A percentile compares a stretch with the other conserved stretches of the same genome.
Conservation (phyloP, 2,797 vertebrate genomes). For the Nannoperca australis region DNA sequence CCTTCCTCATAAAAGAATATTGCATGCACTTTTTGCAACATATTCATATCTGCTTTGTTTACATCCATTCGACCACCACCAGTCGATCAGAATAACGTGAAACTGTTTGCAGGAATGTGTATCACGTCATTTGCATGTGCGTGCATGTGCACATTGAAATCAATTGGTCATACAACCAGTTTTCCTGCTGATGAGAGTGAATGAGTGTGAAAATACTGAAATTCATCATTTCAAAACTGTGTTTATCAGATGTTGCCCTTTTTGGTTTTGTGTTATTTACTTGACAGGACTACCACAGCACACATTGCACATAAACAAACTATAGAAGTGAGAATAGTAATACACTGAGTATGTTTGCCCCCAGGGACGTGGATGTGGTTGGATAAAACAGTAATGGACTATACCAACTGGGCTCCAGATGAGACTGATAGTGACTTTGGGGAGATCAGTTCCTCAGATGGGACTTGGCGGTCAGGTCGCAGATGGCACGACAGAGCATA, state of each 20-base stretch:
- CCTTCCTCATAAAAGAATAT: not conserved
- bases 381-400: constrained; percentile 74
- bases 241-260: not conserved
- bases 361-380: constrained; percentile 78
- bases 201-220: not conserved
- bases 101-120: not conserved
- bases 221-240: not conserved
- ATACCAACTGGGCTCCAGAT: constrained; percentile 70
- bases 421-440: constrained; percentile 58
- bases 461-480: constrained; percentile 66
- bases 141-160: not conserved
- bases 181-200: not conserved
- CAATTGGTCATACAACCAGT: not conserved
- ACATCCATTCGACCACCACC: not conserved
- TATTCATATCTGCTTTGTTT: not conserved
- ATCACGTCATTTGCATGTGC: not conserved
- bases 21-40: not conserved
- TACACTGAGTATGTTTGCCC: constrained; percentile 1
- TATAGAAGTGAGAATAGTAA: not conserved
- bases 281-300: not conserved
- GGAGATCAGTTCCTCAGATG: constrained; percentile 52
- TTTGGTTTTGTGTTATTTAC: not conserved
- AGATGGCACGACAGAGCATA: constrained; percentile 70
- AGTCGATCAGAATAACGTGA: not conserved
- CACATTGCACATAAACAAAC: not conserved